These are phyloP conservation scores for Candidula unifasciata DNA, from an alignment of 2,888 invertebrate genomes.

Conservation along the genomic window DNA sequence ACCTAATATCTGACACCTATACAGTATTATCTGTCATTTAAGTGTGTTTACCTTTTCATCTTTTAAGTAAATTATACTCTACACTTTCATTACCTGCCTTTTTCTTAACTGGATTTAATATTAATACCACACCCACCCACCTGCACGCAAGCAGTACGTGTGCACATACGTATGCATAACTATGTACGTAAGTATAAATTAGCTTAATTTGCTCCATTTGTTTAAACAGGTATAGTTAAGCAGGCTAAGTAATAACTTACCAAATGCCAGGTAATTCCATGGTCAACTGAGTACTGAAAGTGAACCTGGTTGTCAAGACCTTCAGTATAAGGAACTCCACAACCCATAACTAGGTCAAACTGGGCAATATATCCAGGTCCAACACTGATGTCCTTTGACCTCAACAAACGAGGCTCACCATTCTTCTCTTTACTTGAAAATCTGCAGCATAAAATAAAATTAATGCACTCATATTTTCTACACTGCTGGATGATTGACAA, in stretches of 20 bases:
- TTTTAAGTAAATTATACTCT: too few species aligned
- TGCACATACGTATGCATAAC: too few species aligned
- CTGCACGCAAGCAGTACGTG: too few species aligned
- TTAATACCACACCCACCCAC: too few species aligned
- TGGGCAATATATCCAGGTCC: slow-evolving; percentile 78
- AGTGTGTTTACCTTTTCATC: too few species aligned
- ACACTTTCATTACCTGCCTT: too few species aligned
- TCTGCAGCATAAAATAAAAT: slow-evolving; percentile 54
- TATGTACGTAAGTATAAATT: too few species aligned
- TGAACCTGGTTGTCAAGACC: slow-evolving; percentile 67
- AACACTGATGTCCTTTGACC: slow-evolving; percentile 76
- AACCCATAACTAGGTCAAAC: slow-evolving; percentile 78
- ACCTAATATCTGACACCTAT: too few species aligned
- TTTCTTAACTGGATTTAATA: too few species aligned
- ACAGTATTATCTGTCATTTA: too few species aligned
- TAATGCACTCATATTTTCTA: background rate
- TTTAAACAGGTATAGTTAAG: too few species aligned
- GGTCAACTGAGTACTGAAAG: slow-evolving; percentile 78
- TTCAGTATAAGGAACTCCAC: slow-evolving; percentile 69
- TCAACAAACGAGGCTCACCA: slow-evolving; percentile 70
- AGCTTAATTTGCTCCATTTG: too few species aligned
- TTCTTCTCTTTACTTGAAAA: slow-evolving; percentile 62
- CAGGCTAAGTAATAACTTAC: slow-evolving; percentile 51
- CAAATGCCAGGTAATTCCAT: slow-evolving; percentile 77
- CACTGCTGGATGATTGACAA: background rate